Base-by-base conservation (phyloP, 37 sponge, comb jelly and placozoan species). In the Crambe crambe region DNA sequence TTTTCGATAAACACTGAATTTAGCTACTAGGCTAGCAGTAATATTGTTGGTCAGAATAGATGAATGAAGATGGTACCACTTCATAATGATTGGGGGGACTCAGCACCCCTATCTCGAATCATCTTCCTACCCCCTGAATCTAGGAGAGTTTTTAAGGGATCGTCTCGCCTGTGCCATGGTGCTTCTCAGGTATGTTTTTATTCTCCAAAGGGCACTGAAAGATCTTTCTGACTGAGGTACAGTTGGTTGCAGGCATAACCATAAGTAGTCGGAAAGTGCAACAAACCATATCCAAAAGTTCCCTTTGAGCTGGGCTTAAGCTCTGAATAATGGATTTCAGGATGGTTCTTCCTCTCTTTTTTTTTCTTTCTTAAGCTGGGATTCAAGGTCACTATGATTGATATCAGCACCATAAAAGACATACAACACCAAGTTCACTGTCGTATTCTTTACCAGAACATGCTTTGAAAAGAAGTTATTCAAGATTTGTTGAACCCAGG, bases 151-250 rank as follows among this genome's bases (percentile, higher is more conserved):
- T n/a, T n/a, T n/a, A n/a, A n/a, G n/a, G n/a, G n/a, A n/a, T n/a
- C n/a, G n/a, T n/a, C n/a, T n/a, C n/a, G n/a, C n/a, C n/a, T n/a
- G n/a, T n/a, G n/a, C n/a, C n/a, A n/a, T n/a, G n/a, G n/a, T n/a
- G n/a, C n/a, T n/a, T n/a, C n/a, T n/a, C n/a, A n/a, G n/a, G n/a
- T n/a, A n/a, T n/a, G n/a, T n/a, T 61, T 89, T 93, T 37, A 93
- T 79, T 1, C 82, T 34, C 18, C 82, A 27, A 25, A 94, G 77
- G 42, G 95, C 90, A 89, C 85, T 87, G 61, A 89, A 89, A 27
- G 90, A 86, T 42, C 72, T 93, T 86, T 34, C n/a, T n/a, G n/a
- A n/a, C n/a, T n/a, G 83, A 91, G 35, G 86, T 85, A 36, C 74
- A 47, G 70, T 90, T 93, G 5, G 80, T 89, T 36, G 94, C 84